Conservation (phyloP, 2,888 invertebrate species). For the Platypus cylindrus region DNA sequence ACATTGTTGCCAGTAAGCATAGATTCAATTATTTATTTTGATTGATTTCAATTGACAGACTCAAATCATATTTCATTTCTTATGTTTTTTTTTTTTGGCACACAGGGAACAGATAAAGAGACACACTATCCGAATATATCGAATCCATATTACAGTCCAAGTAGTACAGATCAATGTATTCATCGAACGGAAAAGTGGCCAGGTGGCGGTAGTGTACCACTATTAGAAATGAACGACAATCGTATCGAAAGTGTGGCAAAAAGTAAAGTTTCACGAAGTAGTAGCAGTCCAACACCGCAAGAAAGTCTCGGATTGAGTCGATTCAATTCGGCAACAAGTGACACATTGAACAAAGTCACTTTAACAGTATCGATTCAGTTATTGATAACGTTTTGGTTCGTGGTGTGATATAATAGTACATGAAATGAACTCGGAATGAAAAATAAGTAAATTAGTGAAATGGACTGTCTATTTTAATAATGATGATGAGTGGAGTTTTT, state of each 20-base stretch:
- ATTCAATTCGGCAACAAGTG: too few relatives aligned
- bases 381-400: too few relatives aligned
- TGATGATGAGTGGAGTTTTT: too few relatives aligned
- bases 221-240: slow-evolving; percentile 33
- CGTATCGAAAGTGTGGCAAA: slow-evolving; percentile 36
- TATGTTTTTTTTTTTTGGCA: too few relatives aligned
- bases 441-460: too few relatives aligned
- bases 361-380: too few relatives aligned
- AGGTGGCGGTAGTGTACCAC: slow-evolving; percentile 31
- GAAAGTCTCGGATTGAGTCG: slow-evolving; percentile 43
- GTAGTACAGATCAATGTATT: slow-evolving; percentile 31
- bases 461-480: too few relatives aligned
- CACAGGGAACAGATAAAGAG: slow-evolving; percentile 40
- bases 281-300: slow-evolving; percentile 34
- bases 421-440: too few relatives aligned
- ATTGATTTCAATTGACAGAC: too few relatives aligned
- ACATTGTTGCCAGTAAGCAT: slow-evolving; percentile 46
- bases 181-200: slow-evolving; percentile 35
- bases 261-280: slow-evolving; percentile 48
- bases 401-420: too few relatives aligned
- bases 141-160: slow-evolving; percentile 37
- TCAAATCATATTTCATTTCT: too few relatives aligned
- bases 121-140: slow-evolving; percentile 43
- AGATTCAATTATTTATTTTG: slow-evolving; percentile 1
- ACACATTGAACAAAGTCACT: too few relatives aligned